Base-by-base conservation (phyloP, 1,140 invertebrate species). In the Drosophila lacteicornis region DNA sequence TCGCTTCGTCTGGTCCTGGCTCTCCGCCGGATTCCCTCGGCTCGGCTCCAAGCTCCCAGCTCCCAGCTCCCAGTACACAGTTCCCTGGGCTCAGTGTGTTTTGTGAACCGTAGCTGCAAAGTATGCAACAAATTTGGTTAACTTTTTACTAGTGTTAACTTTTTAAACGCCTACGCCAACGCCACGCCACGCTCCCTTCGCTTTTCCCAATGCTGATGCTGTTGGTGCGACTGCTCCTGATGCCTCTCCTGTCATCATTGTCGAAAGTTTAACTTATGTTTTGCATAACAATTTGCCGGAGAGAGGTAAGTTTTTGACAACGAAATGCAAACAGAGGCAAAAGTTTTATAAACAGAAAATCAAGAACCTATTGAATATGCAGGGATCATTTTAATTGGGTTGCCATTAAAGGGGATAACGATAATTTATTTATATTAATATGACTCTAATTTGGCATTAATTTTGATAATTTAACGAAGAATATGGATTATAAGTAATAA, bases 81-180 rank as follows among this genome's bases (percentile, higher is more conserved):
- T 45, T 59, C 58, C 58, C 59, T 45, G 0, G 45, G 38, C 68
- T 83, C 76, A 90, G 84, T 84, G 77, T 84, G 74, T 90, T 80
- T 90, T 88, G 77, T 84, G 85, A 71, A 77, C 77, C 85, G 78
- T 61, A 82, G 81, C 84, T 84, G 84, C 51, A 79, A 88, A 90
- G 84, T 90, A 90, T 88, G 80, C 84, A 81, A 75, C 85, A 88
- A 84, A 88, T 90, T 88, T 88, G 78, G 80, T 88, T 88, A 88
- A 88, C 85, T 88, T 90, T 67, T 69, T 71, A 79, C 80, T 75
- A 90, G 85, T 88, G 78, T 81, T 90, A 90, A 90, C 84, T 88
- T 88, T 90, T 90, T 79, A 90, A 88, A 90, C 80, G 80, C 77
- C 61, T 50, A 50, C 68, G 45, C 30, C 56, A 53, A 49, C 36